Evolutionary conservation across 2,113 vertebrate genomes (phyloP).

Genomic region (Mungos mungo): DNA sequence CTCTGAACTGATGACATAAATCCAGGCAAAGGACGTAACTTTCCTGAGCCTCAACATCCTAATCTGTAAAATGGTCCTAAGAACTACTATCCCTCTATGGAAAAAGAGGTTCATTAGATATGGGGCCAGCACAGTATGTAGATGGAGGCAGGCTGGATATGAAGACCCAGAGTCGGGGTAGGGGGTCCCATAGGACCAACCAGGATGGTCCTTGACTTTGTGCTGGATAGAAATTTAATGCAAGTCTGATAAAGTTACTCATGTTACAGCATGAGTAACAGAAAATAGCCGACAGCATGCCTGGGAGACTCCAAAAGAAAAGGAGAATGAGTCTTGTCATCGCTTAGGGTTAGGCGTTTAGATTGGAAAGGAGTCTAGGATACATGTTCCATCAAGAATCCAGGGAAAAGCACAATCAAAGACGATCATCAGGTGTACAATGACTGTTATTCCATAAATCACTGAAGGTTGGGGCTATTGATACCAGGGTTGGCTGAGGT

Average conservation of each 20-base stretch:
- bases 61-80: not conserved
- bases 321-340: not conserved
- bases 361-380: not conserved
- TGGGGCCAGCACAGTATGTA: not conserved
- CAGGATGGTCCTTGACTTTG: not conserved
- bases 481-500: not conserved
- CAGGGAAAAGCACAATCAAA: not conserved
- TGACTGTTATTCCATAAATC: not conserved
- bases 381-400: not conserved
- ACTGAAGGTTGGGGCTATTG: not conserved
- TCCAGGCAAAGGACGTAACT: not conserved
- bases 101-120: not conserved
- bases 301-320: not conserved
- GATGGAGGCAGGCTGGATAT: not conserved
- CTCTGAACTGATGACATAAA: not conserved
- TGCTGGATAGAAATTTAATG: not conserved
- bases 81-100: not conserved
- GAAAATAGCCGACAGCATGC: not conserved
- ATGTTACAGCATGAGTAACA: not conserved
- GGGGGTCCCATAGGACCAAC: not conserved
- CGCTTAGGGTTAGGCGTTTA: not conserved
- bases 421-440: not conserved
- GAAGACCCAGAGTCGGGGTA: not conserved
- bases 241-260: not conserved
- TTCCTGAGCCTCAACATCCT: not conserved